Evolutionary conservation across 1,140 invertebrate species (phyloP).

Genomic region (Vanessa atalanta): DNA sequence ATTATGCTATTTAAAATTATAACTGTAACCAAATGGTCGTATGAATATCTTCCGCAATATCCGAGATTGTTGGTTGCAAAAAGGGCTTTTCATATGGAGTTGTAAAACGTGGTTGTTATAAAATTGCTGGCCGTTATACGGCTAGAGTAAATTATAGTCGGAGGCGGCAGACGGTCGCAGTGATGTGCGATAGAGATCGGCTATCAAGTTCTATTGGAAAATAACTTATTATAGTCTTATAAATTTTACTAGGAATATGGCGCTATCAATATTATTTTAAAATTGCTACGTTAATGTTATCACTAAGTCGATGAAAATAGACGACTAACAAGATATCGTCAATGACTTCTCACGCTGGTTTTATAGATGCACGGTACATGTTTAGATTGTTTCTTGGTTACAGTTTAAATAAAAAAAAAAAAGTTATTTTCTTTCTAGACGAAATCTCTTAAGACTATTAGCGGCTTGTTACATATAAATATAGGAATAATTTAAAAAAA

Average conservation of each 20-base stretch:
- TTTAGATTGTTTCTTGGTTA: too few species aligned
- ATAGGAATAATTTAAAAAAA: too few species aligned
- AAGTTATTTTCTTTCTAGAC: too few species aligned
- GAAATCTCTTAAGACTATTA: too few species aligned
- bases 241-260: neutral
- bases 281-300: neutral
- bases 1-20: conserved; percentile 12
- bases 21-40: neutral
- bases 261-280: neutral
- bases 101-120: conserved; percentile 57
- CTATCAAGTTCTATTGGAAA: conserved; percentile 36
- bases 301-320: neutral
- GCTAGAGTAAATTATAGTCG: conserved; percentile 72
- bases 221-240: conserved; percentile 16
- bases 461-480: too few species aligned
- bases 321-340: neutral
- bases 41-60: conserved; percentile 2
- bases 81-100: conserved; percentile 48
- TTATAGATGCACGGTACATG: too few species aligned
- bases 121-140: conserved; percentile 66
- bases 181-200: conserved; percentile 56
- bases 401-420: too few species aligned
- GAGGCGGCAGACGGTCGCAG: conserved; percentile 45
- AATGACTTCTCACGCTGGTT: too few species aligned
- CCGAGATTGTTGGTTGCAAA: conserved; percentile 7